phyloP scores from a whole-genome alignment of 2,888 invertebrate genomes.

The Pollenia angustigena region DNA sequence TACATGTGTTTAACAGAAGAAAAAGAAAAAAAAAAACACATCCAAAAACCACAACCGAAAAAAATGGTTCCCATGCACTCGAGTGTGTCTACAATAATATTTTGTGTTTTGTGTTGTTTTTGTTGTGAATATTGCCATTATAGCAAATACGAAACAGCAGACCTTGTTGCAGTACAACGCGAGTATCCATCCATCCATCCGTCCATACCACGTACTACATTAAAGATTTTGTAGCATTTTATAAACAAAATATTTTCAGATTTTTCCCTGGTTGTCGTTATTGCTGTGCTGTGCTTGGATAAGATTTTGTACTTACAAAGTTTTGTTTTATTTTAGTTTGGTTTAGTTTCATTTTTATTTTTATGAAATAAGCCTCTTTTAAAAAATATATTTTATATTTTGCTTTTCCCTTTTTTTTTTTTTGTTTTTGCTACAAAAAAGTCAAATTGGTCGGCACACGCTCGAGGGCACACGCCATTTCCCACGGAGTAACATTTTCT shows the following conservation, averaged over 20 bases:
- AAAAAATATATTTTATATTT: slow-evolving; percentile 41
- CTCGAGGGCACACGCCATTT: slow-evolving; percentile 87
- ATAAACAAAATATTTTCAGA: slow-evolving; percentile 42
- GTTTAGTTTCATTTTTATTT: slow-evolving; percentile 51
- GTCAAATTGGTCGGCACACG: slow-evolving; percentile 86
- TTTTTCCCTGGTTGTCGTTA: slow-evolving; percentile 1
- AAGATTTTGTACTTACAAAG: slow-evolving; percentile 62
- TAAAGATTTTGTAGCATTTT: slow-evolving; percentile 58
- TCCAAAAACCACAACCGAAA: slow-evolving; percentile 42
- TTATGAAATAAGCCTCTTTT: slow-evolving; percentile 56
- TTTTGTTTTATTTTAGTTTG: slow-evolving; percentile 56
- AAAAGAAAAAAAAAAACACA: slow-evolving; percentile 9
- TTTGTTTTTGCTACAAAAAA: slow-evolving; percentile 76
- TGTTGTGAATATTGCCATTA: slow-evolving; percentile 83
- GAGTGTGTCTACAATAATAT: slow-evolving; percentile 82
- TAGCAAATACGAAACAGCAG: slow-evolving; percentile 74
- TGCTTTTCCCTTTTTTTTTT: slow-evolving; percentile 60
- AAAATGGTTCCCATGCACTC: slow-evolving; percentile 82
- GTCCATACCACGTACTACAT: slow-evolving; percentile 55
- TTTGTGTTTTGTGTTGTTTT: slow-evolving; percentile 71
- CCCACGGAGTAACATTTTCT: slow-evolving; percentile 85
- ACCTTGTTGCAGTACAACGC: slow-evolving; percentile 80
- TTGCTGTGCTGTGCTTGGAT: slow-evolving; percentile 31
- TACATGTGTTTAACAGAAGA: slow-evolving; percentile 58
- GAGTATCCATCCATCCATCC: slow-evolving; percentile 22